A percentile compares a stretch with the other conserved stretches of the same genome.
Evolutionary conservation across 2,888 invertebrate genomes (phyloP).

Genomic region (Nycteola revayana): DNA sequence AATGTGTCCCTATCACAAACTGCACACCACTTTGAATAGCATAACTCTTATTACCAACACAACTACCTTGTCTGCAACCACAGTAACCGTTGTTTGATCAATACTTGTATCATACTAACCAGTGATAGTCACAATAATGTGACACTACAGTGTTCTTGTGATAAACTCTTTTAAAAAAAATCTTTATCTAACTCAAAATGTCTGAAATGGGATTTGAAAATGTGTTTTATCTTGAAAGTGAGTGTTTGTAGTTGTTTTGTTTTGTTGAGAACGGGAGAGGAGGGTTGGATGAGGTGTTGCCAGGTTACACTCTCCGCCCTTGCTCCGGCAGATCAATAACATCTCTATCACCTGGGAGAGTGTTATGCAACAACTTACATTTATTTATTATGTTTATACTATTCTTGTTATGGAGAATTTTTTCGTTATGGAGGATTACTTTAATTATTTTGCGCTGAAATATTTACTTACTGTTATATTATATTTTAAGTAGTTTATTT

Average conservation of each 20-base stretch:
- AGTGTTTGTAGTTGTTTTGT: constrained; percentile 57
- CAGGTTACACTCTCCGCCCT: constrained; percentile 65
- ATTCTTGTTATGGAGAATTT: neutral
- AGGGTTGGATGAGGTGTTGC: constrained; percentile 74
- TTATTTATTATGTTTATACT: constrained; percentile 20
- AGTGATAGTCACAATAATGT: constrained; percentile 58
- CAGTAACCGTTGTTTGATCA: constrained; percentile 76
- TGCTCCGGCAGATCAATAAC: constrained; percentile 73
- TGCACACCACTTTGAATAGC: constrained; percentile 30
- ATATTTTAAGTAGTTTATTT: no score
- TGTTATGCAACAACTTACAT: constrained; percentile 67
- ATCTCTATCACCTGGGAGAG: constrained; percentile 67
- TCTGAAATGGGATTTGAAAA: constrained; percentile 78
- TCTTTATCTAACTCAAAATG: constrained; percentile 53
- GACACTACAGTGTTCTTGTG: constrained; percentile 45
- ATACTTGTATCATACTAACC: constrained; percentile 57
- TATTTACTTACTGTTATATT: no score
- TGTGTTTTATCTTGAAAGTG: constrained; percentile 79
- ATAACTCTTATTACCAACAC: constrained; percentile 30
- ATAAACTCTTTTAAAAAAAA: constrained; percentile 30
- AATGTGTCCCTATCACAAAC: constrained; percentile 46
- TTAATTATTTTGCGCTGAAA: neutral
- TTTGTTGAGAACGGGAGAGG: constrained; percentile 52
- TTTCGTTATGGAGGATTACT: neutral
- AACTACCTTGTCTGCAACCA: constrained; percentile 25